Conservation (phyloP, 2,888 invertebrate genomes). For the Drosophila testacea region DNA sequence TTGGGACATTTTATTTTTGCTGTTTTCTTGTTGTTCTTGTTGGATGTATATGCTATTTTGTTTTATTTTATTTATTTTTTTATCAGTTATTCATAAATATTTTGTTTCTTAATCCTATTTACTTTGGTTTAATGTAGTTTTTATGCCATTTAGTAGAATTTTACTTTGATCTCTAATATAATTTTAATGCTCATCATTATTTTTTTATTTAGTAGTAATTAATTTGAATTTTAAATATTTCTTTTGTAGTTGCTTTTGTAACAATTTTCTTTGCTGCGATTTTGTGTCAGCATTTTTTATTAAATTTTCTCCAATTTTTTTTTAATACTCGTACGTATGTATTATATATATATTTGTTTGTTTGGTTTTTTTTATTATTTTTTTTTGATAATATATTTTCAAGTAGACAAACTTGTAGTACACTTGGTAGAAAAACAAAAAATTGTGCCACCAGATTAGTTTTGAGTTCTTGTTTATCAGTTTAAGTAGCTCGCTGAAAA, state of each 20-base stretch:
- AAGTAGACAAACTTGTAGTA: slow-evolving; percentile 76
- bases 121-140: slow-evolving; percentile 58
- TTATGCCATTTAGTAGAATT: slow-evolving; percentile 68
- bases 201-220: slow-evolving; percentile 61
- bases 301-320: slow-evolving; percentile 40
- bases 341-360: slow-evolving; percentile 32
- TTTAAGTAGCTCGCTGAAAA: slow-evolving; percentile 67
- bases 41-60: slow-evolving; percentile 50
- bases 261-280: slow-evolving; percentile 52
- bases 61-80: slow-evolving; percentile 22
- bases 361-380: slow-evolving; percentile 34
- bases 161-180: slow-evolving; percentile 72
- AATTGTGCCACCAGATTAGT: slow-evolving; percentile 79
- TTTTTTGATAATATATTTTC: slow-evolving; percentile 56
- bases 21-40: slow-evolving; percentile 27
- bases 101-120: slow-evolving; percentile 51
- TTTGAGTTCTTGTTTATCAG: slow-evolving; percentile 58
- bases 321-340: slow-evolving; percentile 63
- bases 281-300: slow-evolving; percentile 33
- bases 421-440: slow-evolving; percentile 77
- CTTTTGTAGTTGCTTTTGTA: slow-evolving; percentile 53
- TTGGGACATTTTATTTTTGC: slow-evolving; percentile 71
- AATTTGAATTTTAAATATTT: slow-evolving; percentile 75
- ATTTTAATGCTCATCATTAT: slow-evolving; percentile 61
- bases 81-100: slow-evolving; percentile 50